Conservation (phyloP, 2,113 vertebrate genomes). For the Antechinus stuartii region DNA sequence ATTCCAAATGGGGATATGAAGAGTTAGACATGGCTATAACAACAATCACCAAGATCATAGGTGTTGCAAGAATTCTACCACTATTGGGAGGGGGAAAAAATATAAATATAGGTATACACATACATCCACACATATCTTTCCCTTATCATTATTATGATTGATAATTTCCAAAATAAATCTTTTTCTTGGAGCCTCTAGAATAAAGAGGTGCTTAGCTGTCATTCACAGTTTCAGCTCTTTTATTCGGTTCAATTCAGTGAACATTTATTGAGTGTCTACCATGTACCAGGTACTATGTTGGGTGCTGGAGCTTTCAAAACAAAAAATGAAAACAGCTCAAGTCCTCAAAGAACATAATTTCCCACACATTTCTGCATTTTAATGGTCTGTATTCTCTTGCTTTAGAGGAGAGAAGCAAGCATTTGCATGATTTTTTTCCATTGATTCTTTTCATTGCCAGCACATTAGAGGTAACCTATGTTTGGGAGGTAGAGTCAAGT, state of each 20-base stretch:
- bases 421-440: neutral
- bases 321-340: neutral
- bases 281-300: neutral
- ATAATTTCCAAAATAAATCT: neutral
- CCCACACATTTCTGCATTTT: neutral
- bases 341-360: neutral
- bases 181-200: neutral
- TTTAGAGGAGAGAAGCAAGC: neutral
- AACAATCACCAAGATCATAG: neutral
- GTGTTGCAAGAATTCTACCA: neutral
- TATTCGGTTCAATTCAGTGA: neutral
- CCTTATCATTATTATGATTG: neutral
- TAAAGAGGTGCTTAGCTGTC: neutral
- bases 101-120: too few species aligned
- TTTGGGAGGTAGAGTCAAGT: neutral
- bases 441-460: neutral
- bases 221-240: neutral
- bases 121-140: neutral
- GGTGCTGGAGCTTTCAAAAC: neutral
- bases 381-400: neutral
- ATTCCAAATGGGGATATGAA: too few species aligned
- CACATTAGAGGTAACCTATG: neutral
- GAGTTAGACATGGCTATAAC: too few species aligned
- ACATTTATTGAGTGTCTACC: neutral
- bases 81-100: too few species aligned